Evolutionary conservation across 2,113 vertebrate genomes (phyloP).

Genomic region (Meriones unguiculatus): DNA sequence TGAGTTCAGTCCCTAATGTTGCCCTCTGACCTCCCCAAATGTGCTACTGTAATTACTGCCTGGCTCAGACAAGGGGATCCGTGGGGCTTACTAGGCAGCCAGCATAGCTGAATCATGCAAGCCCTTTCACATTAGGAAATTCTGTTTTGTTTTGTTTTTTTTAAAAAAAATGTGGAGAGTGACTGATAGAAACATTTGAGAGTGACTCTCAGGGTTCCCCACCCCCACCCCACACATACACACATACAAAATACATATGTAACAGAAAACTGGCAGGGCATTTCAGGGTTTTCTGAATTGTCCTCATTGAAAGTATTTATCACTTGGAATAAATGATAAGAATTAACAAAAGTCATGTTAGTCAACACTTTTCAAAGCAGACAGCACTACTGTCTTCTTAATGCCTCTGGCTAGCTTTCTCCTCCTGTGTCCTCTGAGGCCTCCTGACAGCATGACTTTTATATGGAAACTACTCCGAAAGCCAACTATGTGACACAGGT

Average conservation of each 20-base stretch:
- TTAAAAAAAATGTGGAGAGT: background rate
- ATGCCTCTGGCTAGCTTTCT: background rate
- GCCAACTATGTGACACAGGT: slow-evolving; percentile 45
- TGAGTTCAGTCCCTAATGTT: background rate
- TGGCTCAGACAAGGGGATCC: background rate
- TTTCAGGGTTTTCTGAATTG: background rate
- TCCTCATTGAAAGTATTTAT: background rate
- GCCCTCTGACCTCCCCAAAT: background rate
- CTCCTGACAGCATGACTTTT: background rate
- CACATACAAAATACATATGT: background rate
- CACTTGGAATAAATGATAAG: background rate
- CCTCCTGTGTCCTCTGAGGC: background rate
- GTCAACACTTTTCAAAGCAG: background rate
- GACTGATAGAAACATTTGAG: background rate
- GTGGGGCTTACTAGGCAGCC: background rate
- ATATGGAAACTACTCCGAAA: slow-evolving; percentile 44
- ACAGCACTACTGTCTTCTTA: background rate
- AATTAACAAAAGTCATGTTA: background rate
- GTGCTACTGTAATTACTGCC: too few species aligned
- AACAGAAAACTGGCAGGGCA: background rate
- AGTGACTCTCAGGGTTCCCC: background rate
- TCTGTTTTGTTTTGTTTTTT: background rate
- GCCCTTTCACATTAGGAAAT: background rate
- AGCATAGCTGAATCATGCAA: background rate
- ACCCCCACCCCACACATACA: background rate